Percentiles rank a stretch among this genome's conserved stretches.
Conservation (phyloP, 2,113 vertebrate species). For the Capreolus pygargus region DNA sequence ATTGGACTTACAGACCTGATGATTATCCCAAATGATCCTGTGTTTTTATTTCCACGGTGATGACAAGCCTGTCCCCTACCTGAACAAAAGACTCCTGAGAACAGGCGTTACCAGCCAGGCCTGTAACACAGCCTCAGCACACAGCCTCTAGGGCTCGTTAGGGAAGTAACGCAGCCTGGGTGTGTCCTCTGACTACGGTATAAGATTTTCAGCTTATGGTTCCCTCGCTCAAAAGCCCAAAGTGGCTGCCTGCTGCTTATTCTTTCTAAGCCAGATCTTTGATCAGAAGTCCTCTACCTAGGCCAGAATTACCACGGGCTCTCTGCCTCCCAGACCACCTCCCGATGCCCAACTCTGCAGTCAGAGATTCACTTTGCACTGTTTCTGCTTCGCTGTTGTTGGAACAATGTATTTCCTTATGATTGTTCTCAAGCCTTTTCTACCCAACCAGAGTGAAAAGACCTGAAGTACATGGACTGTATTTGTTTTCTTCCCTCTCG, state of each 20-base stretch:
- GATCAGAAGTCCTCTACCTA: background rate
- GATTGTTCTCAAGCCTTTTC: background rate
- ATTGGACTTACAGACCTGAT: background rate
- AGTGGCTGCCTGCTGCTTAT: background rate
- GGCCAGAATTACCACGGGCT: background rate
- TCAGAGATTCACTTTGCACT: background rate
- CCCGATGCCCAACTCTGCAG: accelerated
- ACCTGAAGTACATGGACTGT: background rate
- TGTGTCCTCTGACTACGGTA: too few relatives aligned
- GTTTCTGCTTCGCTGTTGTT: background rate
- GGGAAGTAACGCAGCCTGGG: too few relatives aligned
- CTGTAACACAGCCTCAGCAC: accelerated
- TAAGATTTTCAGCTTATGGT: background rate
- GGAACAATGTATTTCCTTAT: background rate
- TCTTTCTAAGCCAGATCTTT: background rate
- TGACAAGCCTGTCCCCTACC: too few relatives aligned
- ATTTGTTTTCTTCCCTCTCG: background rate
- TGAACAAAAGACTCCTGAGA: background rate
- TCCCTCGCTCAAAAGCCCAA: background rate
- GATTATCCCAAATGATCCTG: accelerated
- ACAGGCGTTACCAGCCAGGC: background rate
- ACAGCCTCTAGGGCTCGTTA: accelerated
- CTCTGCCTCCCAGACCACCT: background rate
- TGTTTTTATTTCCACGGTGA: background rate
- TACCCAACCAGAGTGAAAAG: background rate